Conservation (phyloP, 2,888 invertebrate species). For the Mythimna loreyi region DNA sequence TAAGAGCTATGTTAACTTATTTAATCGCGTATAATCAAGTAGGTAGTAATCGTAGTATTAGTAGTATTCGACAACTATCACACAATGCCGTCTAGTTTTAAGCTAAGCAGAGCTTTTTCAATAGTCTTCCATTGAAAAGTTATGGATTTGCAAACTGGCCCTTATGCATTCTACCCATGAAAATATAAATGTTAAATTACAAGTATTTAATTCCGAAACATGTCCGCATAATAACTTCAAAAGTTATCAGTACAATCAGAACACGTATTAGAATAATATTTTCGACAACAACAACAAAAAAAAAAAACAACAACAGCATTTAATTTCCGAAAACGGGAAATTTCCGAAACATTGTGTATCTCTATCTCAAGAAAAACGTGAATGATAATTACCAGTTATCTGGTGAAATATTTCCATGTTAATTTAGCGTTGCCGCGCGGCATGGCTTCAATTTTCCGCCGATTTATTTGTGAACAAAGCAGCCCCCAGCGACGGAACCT, state of each 20-base stretch:
- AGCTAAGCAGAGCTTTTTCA: no score
- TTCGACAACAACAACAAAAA: slow-evolving; percentile 23
- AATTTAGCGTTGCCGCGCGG: slow-evolving; percentile 60
- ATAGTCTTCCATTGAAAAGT: no score
- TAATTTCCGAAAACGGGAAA: slow-evolving; percentile 31
- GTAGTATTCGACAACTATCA: no score
- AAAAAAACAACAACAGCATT: slow-evolving; percentile 23
- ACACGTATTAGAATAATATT: slow-evolving; percentile 17
- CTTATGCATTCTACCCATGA: no score
- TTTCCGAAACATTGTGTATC: slow-evolving; percentile 36
- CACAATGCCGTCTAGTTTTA: no score
- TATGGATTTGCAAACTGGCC: no score
- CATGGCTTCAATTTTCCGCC: slow-evolving; percentile 74
- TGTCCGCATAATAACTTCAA: slow-evolving; percentile 11
- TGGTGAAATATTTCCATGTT: slow-evolving; percentile 65
- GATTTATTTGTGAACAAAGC: slow-evolving; percentile 77
- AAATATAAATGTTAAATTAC: no score
- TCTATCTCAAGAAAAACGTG: slow-evolving; percentile 57
- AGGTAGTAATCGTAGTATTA: no score
- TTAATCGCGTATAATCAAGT: no score
- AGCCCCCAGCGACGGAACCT: slow-evolving; percentile 67
- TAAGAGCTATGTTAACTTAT: no score
- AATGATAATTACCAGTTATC: slow-evolving; percentile 61
- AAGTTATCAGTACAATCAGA: slow-evolving; percentile 4
- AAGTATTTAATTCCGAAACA: no score